Conservation (phyloP, 2,113 vertebrate species). For the Acrocephalus arundinaceus region DNA sequence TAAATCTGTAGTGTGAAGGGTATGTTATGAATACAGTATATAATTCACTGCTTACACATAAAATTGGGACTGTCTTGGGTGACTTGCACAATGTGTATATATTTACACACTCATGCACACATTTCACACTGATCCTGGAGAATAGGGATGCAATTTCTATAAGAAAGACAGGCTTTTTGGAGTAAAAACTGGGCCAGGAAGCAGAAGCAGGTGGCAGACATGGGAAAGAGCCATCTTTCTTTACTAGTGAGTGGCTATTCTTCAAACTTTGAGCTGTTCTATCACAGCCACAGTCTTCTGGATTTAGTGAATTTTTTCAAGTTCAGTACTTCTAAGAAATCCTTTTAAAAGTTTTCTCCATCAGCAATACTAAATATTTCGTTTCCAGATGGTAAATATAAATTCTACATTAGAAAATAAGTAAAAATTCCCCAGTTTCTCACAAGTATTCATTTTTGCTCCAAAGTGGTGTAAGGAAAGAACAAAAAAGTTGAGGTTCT, state of each 20-base stretch:
- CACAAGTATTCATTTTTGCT: background rate
- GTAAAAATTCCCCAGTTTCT: background rate
- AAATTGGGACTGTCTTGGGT: conserved; percentile 12
- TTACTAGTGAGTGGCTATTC: background rate
- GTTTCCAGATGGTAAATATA: background rate
- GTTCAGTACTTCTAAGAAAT: background rate
- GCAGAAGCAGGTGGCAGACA: background rate
- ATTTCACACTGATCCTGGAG: background rate
- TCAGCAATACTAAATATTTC: background rate
- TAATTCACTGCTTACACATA: conserved; percentile 57
- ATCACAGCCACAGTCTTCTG: background rate
- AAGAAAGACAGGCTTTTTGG: background rate
- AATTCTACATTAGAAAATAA: background rate
- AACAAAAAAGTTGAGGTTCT: background rate
- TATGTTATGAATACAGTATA: conserved; percentile 70
- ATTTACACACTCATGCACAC: background rate
- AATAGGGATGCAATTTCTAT: background rate
- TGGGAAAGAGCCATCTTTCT: background rate
- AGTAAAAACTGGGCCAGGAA: background rate
- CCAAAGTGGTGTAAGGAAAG: background rate
- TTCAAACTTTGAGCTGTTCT: background rate
- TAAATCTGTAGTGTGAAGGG: conserved; percentile 85
- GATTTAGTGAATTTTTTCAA: background rate
- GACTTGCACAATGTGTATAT: background rate
- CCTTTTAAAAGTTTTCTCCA: background rate